Evolutionary conservation across 2,888 invertebrate species (phyloP).

Genomic region (Nemoura dubitans): DNA sequence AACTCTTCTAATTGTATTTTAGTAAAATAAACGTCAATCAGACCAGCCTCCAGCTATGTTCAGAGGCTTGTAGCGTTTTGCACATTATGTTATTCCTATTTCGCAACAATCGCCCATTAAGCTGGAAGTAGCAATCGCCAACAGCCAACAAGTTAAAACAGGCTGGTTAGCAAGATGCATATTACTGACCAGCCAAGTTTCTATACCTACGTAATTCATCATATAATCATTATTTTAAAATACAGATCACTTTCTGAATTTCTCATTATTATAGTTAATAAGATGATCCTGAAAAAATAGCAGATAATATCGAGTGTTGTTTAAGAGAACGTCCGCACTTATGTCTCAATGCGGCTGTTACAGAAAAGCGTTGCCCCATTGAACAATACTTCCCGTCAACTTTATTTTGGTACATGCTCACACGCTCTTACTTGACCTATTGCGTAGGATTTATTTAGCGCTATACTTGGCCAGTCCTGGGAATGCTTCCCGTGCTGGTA

Average conservation of each 20-base stretch:
- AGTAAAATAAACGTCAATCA: background rate
- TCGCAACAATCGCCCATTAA: background rate
- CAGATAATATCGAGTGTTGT: too few relatives aligned
- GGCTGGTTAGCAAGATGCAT: background rate
- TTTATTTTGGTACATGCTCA: background rate
- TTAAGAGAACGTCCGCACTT: too few relatives aligned
- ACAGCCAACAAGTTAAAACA: background rate
- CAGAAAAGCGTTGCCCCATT: too few relatives aligned
- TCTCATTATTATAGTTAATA: background rate
- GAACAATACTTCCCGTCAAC: background rate
- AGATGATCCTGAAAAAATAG: background rate
- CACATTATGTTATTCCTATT: too few relatives aligned
- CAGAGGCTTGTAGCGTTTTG: background rate
- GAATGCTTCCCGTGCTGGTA: slow-evolving; percentile 73
- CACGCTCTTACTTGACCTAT: background rate
- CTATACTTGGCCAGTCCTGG: slow-evolving; percentile 66
- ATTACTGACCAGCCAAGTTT: too few relatives aligned
- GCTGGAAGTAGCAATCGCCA: background rate
- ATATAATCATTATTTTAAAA: background rate
- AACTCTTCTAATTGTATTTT: background rate
- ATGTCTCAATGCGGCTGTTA: too few relatives aligned
- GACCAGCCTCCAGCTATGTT: background rate
- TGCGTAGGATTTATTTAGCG: background rate
- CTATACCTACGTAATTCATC: too few relatives aligned
- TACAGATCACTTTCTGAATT: too few relatives aligned